phyloP scores from a whole-genome alignment of 2,888 invertebrate species.

The Agapostemon virescens region DNA sequence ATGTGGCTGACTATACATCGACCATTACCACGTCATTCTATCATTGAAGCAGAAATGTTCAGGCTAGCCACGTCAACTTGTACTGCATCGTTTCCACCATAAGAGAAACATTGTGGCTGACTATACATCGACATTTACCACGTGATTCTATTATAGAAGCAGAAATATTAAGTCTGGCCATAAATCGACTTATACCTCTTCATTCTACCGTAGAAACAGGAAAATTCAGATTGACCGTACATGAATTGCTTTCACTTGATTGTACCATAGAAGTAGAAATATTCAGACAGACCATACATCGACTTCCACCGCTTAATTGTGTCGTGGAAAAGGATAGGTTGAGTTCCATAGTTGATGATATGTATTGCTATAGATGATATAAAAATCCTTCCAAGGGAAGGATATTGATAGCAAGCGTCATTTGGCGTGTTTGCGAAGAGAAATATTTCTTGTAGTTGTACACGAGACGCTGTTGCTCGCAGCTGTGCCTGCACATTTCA shows the following conservation, averaged over 20 bases:
- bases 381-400: background rate
- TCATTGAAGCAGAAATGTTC: background rate
- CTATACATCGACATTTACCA: background rate
- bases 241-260: no score
- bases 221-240: no score
- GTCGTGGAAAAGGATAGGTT: background rate
- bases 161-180: background rate
- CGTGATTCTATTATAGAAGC: background rate
- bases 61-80: no score
- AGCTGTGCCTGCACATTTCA: slow-evolving; percentile 21
- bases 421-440: background rate
- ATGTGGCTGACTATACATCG: background rate
- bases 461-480: background rate
- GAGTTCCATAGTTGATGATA: no score
- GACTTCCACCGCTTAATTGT: no score
- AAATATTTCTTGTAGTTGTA: slow-evolving; percentile 11
- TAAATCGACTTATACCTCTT: no score
- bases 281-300: no score
- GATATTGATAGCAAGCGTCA: background rate
- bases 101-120: background rate
- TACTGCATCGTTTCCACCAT: no score
- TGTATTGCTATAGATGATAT: background rate
- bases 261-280: no score
- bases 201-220: no score
- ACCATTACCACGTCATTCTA: slow-evolving; percentile 1